Conservation (phyloP, 2,888 invertebrate genomes). For the Malacosoma neustria region DNA sequence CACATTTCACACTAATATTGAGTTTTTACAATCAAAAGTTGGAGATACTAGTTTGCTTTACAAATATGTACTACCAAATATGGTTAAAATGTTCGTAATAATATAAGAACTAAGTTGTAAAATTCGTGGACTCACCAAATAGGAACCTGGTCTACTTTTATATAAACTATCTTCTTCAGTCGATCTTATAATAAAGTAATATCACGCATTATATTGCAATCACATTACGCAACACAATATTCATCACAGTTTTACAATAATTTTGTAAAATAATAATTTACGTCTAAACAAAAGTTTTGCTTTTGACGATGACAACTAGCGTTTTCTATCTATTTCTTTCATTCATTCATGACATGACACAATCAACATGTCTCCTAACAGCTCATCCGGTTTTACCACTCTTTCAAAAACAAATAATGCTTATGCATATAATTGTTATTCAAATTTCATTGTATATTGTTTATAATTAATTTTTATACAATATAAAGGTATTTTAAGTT, state of each 20-base stretch:
- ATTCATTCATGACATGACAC: constrained; percentile 40
- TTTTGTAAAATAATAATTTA: constrained; percentile 55
- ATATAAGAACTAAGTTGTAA: background rate
- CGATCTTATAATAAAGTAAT: constrained; percentile 48
- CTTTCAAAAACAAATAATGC: no score
- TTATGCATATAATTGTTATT: no score
- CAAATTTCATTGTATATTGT: no score
- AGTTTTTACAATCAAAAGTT: no score
- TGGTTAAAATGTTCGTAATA: no score
- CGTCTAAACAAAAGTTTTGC: constrained; percentile 62
- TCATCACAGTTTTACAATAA: constrained; percentile 44
- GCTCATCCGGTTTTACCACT: constrained; percentile 61
- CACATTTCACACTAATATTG: no score
- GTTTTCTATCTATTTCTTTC: no score
- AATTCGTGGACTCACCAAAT: constrained; percentile 23
- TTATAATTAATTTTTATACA: no score
- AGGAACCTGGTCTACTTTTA: constrained; percentile 45
- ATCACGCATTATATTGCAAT: constrained; percentile 57
- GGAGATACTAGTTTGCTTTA: no score
- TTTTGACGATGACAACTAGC: constrained; percentile 65
- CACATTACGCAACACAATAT: constrained; percentile 48
- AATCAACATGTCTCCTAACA: constrained; percentile 68
- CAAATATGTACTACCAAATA: no score
- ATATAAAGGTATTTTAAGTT: no score
- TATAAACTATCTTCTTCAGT: constrained; percentile 37